These are phyloP conservation scores for Larimichthys crocea DNA, from an alignment of 2,113 vertebrate genomes.

Conservation along the genomic window DNA sequence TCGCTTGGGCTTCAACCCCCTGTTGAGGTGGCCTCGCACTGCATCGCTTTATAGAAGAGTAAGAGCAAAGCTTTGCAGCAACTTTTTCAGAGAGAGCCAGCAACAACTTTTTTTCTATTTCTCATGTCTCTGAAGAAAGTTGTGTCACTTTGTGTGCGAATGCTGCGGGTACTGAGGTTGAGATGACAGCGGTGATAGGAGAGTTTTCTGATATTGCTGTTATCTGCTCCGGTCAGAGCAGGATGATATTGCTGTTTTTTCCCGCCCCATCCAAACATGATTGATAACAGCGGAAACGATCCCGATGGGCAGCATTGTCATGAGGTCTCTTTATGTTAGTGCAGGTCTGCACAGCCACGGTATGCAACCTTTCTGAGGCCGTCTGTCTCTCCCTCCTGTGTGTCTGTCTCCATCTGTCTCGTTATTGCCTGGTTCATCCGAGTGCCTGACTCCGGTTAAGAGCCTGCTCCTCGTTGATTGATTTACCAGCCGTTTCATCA, in stretches of 20 bases:
- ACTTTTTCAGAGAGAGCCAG: slow-evolving; percentile 49
- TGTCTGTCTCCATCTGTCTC: slow-evolving; percentile 4
- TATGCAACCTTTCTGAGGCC: slow-evolving; percentile 11
- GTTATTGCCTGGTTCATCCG: slow-evolving; percentile 35
- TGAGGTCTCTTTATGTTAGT: slow-evolving; percentile 16
- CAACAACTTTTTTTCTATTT: slow-evolving; percentile 34
- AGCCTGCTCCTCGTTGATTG: slow-evolving; percentile 45
- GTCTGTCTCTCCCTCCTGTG: slow-evolving; percentile 4
- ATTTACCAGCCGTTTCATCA: slow-evolving; percentile 44
- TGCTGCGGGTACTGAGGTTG: slow-evolving; percentile 13
- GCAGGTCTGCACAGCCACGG: slow-evolving; percentile 2
- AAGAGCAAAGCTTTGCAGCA: slow-evolving; percentile 43
- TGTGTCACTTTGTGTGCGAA: slow-evolving; percentile 30
- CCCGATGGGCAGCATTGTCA: not conserved
- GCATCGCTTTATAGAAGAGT: slow-evolving; percentile 45
- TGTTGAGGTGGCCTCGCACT: slow-evolving; percentile 37
- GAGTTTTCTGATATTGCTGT: slow-evolving; percentile 25
- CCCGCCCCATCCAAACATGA: slow-evolving; percentile 32
- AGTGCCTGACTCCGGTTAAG: slow-evolving; percentile 20
- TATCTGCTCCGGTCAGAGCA: slow-evolving; percentile 56
- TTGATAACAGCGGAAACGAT: slow-evolving; percentile 51
- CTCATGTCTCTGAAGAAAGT: slow-evolving; percentile 32
- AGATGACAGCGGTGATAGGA: slow-evolving; percentile 41
- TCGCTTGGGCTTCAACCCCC: slow-evolving; percentile 37
- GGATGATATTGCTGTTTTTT: slow-evolving; percentile 39